Evolutionary conservation across 1,140 invertebrate species (phyloP), one percentile per base, ranked within the genome.

Genomic region (Streblospio benedicti): DNA sequence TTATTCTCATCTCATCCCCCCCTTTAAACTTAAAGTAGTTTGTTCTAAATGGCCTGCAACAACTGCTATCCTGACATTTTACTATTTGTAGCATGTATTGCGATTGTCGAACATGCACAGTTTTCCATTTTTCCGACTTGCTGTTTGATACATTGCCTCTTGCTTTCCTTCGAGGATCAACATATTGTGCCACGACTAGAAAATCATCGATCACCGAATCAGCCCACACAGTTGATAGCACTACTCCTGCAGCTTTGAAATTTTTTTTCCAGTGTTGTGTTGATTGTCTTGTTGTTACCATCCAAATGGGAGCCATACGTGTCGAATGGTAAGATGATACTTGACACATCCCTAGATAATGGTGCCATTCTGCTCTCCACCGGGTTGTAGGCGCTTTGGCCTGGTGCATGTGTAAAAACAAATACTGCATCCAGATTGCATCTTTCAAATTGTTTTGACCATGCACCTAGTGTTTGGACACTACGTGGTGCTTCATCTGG

Each of bases 401-500:
- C 72, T 43, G 76, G 76, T 38, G n/a, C n/a, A n/a, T n/a, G n/a
- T n/a, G n/a, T n/a, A n/a, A n/a, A n/a, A n/a, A n/a, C n/a, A n/a
- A n/a, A 79, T 45, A 75, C 30, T 47, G 71, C 76, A 65, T 80
- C 79, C 38, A 79, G 64, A 69, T 80, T 66, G 55, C 66, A 59
- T 49, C 68, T 59, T 45, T 64, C 56, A 67, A 80, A 80, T 60
- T 73, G 68, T 18, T 69, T 12, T 63, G 76, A 69, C 31, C 70
- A 75, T 50, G 61, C 30, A 5, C 44, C 35, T 44, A 78, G 78
- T 12, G 72, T 67, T 62, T 73, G 68, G 9, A 31, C 16, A 68
- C 59, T 38, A 4, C 75, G 54, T 25, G 76, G 76, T 59, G 77
- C 79, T 68, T 79, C 72, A 62, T 80, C 75, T 6, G 75, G 76